Evolutionary conservation across 2,888 invertebrate species (phyloP).

Genomic region (Petrophora chlorosata): DNA sequence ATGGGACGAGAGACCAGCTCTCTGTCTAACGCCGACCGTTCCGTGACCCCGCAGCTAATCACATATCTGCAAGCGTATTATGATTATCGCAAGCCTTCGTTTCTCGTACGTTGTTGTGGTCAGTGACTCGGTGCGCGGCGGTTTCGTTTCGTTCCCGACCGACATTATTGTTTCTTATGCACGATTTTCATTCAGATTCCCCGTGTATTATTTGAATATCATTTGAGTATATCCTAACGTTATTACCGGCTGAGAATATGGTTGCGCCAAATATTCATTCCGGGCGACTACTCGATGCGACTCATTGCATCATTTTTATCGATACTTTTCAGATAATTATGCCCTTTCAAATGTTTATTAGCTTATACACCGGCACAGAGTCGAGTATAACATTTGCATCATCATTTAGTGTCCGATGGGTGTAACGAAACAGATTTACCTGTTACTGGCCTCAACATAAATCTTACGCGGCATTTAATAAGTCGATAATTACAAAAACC

Average conservation of each 20-base stretch:
- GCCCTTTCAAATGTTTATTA: conserved; percentile 16
- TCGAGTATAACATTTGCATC: conserved; percentile 43
- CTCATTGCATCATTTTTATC: conserved; percentile 16
- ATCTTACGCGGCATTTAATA: conserved; percentile 66
- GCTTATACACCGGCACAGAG: conserved; percentile 9
- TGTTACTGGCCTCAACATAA: conserved; percentile 57
- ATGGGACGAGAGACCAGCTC: conserved; percentile 53
- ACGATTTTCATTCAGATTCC: conserved; percentile 48
- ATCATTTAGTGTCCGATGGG: conserved; percentile 47
- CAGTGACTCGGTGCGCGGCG: conserved; percentile 68
- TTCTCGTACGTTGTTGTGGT: conserved; percentile 76
- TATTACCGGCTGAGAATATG: conserved; percentile 24
- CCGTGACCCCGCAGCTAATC: conserved; percentile 81
- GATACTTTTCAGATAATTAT: conserved; percentile 7
- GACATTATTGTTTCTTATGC: conserved; percentile 53
- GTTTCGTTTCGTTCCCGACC: conserved; percentile 54
- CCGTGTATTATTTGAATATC: conserved; percentile 37
- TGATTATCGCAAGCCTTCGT: conserved; percentile 79
- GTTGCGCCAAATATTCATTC: conserved; percentile 26
- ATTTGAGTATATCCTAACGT: conserved; percentile 31
- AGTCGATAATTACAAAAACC: conserved; percentile 69
- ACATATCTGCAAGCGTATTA: conserved; percentile 83
- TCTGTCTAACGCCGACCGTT: conserved; percentile 79
- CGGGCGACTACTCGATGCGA: conserved; percentile 3
- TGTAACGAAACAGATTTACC: conserved; percentile 57